phyloP scores from a whole-genome alignment of 2,888 invertebrate species.

The Zygaena filipendulae region DNA sequence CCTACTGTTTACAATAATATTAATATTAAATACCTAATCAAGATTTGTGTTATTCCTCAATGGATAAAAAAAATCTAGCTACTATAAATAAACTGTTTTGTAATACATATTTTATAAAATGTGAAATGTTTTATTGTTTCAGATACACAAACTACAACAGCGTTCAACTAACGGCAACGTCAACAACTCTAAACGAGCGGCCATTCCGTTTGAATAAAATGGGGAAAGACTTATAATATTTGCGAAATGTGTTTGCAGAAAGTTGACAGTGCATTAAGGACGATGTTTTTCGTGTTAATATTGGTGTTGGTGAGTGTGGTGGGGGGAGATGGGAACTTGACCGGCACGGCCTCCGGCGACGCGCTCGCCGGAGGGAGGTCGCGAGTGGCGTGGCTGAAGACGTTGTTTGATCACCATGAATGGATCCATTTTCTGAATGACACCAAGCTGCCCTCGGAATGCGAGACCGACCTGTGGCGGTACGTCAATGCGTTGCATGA shows the following conservation, averaged over 20 bases:
- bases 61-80: too few relatives aligned
- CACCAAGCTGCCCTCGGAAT: slow-evolving; percentile 41
- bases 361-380: slow-evolving; percentile 25
- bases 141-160: neutral
- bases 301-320: slow-evolving; percentile 53
- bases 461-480: slow-evolving; percentile 68
- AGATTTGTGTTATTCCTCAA: too few relatives aligned
- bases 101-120: neutral
- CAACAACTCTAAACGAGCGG: too few relatives aligned
- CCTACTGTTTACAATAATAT: too few relatives aligned
- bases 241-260: slow-evolving; percentile 15
- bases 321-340: slow-evolving; percentile 43
- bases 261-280: slow-evolving; percentile 19
- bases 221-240: too few relatives aligned
- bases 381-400: slow-evolving; percentile 73
- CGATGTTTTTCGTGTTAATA: slow-evolving; percentile 36
- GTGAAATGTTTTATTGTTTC: neutral
- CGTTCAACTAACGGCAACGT: too few relatives aligned
- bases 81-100: neutral
- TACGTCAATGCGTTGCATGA: slow-evolving; percentile 68
- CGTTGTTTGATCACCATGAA: slow-evolving; percentile 73
- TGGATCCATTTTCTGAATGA: slow-evolving; percentile 62
- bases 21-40: too few relatives aligned
- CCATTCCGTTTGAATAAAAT: too few relatives aligned
- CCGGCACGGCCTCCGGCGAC: slow-evolving; percentile 28